Evolutionary conservation across 2,113 vertebrate species (phyloP), one percentile per base, ranked within the genome.

Genomic region (Platysteira castanea): DNA sequence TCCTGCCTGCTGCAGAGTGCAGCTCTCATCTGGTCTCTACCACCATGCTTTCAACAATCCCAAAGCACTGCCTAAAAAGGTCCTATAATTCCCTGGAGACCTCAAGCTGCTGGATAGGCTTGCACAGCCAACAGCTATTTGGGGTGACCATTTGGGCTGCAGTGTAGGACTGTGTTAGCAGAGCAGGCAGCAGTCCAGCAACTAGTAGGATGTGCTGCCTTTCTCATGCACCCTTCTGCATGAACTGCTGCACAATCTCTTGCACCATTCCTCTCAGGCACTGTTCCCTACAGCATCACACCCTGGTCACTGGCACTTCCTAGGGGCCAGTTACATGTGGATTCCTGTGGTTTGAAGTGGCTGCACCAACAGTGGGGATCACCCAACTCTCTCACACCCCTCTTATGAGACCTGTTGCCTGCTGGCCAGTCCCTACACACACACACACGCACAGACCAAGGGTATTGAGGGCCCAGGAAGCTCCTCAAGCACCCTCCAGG

Each of bases 291-390:
- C 27, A 69, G 35, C 78, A 69, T 28, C 53, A 59, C 42, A 81
- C 30, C 39, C 27, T 57, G 78, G 42, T 59, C 53, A 69, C 64
- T 41, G 28, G 30, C n/a, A n/a, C n/a, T 82, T n/a, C 44, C n/a
- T 64, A 70, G 15, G 30, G 57, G 11, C 31, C 13, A 28, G 13
- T 71, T 56, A 69, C 28, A 21, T 10, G 39, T 11, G 6, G 11
- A n/a, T 82, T 77, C 70, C 41, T 8, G 35, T 69, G 30, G 5
- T 7, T 6, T 41, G 49, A 84, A 65, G 21, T n/a, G 31, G 21
- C n/a, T 4, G 3, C 10, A 3, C n/a, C 6, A 30, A 60, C 27
- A 5, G 1, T 1, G 0, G 5, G 22, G 35, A 76, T 10, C 15
- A 47, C 23, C 7, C 27, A 77, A n/a, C 35, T 71, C 23, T n/a